Conservation (phyloP, 2,113 vertebrate genomes). For the Rhinoderma darwinii region DNA sequence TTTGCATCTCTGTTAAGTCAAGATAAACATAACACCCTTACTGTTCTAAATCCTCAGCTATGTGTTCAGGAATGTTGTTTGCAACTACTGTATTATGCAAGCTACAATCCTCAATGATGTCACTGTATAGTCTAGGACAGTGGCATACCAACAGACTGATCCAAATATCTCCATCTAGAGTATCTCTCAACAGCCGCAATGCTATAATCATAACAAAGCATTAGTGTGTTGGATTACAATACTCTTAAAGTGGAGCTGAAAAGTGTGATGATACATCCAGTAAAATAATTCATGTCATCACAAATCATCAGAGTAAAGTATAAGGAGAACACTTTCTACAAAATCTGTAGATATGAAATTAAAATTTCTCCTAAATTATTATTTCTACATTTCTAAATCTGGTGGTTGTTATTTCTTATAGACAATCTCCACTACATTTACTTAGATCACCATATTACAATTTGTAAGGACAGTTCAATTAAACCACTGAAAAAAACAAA, state of each 20-base stretch:
- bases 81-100: conserved; percentile 47
- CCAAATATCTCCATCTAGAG: conserved; percentile 57
- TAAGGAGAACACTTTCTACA: neutral
- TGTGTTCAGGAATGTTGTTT: conserved; percentile 53
- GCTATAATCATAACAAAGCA: conserved; percentile 33
- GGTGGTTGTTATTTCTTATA: no score
- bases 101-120: conserved; percentile 52
- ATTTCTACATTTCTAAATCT: neutral
- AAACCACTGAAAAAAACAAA: no score
- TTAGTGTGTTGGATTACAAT: conserved; percentile 39
- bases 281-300: conserved; percentile 38
- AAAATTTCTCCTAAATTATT: neutral
- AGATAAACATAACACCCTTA: conserved; percentile 3
- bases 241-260: conserved; percentile 8
- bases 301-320: neutral
- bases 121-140: conserved; percentile 55
- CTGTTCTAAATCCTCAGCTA: conserved; percentile 23
- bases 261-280: conserved; percentile 25
- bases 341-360: neutral
- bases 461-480: no score
- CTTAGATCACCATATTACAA: no score
- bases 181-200: conserved; percentile 33
- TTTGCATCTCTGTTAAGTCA: conserved; percentile 1
- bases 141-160: conserved; percentile 33
- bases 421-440: no score